Percentiles rank a stretch among this genome's conserved stretches.
phyloP scores from a whole-genome alignment of 2,797 vertebrate genomes.

The Acropternis orthonyx region DNA sequence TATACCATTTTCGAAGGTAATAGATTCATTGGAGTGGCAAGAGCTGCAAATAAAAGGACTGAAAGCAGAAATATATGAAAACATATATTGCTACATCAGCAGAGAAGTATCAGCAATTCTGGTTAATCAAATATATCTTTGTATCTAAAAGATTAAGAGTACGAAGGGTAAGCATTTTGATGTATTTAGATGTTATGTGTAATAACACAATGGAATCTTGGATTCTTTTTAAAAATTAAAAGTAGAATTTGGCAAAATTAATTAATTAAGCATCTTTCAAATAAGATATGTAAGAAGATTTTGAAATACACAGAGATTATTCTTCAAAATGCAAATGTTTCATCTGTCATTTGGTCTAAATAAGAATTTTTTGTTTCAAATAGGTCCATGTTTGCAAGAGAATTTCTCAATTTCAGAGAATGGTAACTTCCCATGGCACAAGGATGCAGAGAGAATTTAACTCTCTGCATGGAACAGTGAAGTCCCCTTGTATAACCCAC shows the following conservation, averaged over 20 bases:
- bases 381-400: not conserved
- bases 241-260: not conserved
- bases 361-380: not conserved
- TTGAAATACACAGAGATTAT: not conserved
- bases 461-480: not conserved
- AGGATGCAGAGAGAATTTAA: not conserved
- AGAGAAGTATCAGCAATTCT: not conserved
- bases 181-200: not conserved
- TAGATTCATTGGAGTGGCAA: not conserved
- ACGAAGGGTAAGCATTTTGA: not conserved
- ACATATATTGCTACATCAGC: not conserved
- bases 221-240: not conserved
- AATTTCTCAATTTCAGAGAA: not conserved
- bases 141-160: not conserved
- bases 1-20: not conserved
- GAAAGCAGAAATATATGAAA: constrained; percentile 26
- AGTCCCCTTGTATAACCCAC: not conserved
- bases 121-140: not conserved
- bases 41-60: not conserved
- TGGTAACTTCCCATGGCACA: not conserved
- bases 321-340: not conserved
- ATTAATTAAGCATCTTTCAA: not conserved
- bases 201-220: not conserved
- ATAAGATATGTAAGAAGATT: not conserved
- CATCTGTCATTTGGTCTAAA: not conserved